Conservation (phyloP, 1,140 invertebrate genomes). For the Globodera rostochiensis region DNA sequence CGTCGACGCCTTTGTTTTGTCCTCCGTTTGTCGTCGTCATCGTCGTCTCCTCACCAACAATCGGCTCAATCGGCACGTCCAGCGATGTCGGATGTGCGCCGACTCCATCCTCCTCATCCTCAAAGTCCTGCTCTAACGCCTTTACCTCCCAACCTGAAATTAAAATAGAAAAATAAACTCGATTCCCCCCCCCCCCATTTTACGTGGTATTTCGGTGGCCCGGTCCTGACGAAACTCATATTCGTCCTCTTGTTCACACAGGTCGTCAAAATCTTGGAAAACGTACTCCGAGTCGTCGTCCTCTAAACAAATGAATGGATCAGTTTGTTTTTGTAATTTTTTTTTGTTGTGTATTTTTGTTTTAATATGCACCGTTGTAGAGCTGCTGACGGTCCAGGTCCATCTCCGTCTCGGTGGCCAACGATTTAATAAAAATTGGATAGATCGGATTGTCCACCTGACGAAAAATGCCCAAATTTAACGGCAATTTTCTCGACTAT, state of each 20-base stretch:
- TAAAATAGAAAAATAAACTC: neutral
- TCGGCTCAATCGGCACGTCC: slow-evolving; percentile 15
- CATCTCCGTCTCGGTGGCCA: neutral
- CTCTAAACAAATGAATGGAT: slow-evolving; percentile 13
- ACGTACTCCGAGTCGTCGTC: slow-evolving; percentile 37
- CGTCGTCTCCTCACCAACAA: neutral
- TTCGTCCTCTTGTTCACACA: slow-evolving; percentile 26
- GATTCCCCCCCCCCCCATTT: neutral
- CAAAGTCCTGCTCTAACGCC: slow-evolving; percentile 32
- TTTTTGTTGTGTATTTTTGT: neutral
- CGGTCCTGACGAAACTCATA: slow-evolving; percentile 44
- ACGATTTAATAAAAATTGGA: slow-evolving; percentile 12
- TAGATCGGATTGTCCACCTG: slow-evolving; percentile 14
- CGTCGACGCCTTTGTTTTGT: neutral
- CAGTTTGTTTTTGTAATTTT: neutral
- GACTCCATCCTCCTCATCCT: slow-evolving; percentile 32
- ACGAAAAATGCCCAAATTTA: neutral
- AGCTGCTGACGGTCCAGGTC: neutral
- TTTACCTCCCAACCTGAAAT: slow-evolving; percentile 37
- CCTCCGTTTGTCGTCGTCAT: neutral
- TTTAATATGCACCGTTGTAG: neutral
- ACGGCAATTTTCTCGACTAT: neutral
- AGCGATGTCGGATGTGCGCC: neutral
- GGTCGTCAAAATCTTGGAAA: slow-evolving; percentile 26
- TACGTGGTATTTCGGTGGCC: slow-evolving; percentile 47